phyloP scores from a whole-genome alignment of 2,888 invertebrate genomes.

The Sinodicranocentrus sp. region DNA sequence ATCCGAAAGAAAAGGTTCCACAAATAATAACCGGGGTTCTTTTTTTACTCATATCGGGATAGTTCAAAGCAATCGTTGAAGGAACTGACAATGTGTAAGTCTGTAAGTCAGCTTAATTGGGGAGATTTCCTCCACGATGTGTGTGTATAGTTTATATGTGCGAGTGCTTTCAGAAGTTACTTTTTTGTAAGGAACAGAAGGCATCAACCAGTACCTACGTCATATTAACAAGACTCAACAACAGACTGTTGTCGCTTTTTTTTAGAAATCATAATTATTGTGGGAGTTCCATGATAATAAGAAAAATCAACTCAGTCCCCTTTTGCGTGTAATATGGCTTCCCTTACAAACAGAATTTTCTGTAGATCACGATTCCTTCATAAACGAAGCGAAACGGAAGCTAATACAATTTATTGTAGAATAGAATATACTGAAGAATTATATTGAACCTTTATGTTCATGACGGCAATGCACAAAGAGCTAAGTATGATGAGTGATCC shows the following conservation, averaged over 20 bases:
- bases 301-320: background rate
- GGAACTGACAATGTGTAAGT: too few species aligned
- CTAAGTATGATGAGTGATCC: slow-evolving; percentile 16
- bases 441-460: background rate
- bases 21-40: background rate
- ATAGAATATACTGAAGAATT: background rate
- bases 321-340: background rate
- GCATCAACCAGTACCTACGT: too few species aligned
- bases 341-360: background rate
- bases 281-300: background rate
- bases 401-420: slow-evolving; percentile 7
- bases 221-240: background rate
- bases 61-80: too few species aligned
- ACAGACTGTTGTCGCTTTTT: background rate
- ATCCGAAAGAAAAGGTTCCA: background rate
- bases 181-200: too few species aligned
- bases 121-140: too few species aligned
- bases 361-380: too few species aligned
- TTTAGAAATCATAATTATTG: background rate
- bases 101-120: too few species aligned
- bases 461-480: background rate
- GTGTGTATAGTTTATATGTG: too few species aligned
- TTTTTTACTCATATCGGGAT: too few species aligned
- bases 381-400: slow-evolving; percentile 7
- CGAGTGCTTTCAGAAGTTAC: too few species aligned